These are phyloP conservation scores for Odontamblyopus rebecca DNA, from an alignment of 2,797 vertebrate species.

Conservation along the genomic window DNA sequence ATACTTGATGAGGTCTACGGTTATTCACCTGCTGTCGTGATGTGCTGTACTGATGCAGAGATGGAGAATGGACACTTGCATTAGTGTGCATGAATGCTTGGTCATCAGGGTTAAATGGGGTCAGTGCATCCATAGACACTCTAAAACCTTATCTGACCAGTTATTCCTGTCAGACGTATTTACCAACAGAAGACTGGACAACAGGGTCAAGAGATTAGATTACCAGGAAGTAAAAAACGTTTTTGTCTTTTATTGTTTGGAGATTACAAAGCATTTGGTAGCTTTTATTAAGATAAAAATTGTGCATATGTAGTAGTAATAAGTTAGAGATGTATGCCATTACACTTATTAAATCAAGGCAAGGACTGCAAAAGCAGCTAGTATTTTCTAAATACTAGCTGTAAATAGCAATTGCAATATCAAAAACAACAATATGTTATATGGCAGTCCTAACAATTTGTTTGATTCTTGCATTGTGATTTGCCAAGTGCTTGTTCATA, in stretches of 20 bases:
- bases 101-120: constrained; percentile 32
- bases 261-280: constrained; percentile 9
- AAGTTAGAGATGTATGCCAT: neutral
- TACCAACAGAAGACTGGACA: constrained; percentile 28
- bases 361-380: neutral
- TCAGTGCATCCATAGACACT: constrained; percentile 32
- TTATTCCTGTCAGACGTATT: constrained; percentile 44
- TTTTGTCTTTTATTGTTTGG: constrained; percentile 26
- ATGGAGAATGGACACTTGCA: neutral
- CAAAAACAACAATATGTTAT: neutral
- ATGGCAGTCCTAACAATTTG: neutral
- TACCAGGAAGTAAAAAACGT: constrained; percentile 18
- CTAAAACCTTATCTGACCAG: constrained; percentile 53
- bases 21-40: neutral
- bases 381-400: neutral
- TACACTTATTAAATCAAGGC: neutral
- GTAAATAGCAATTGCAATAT: neutral
- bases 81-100: constrained; percentile 15
- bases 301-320: neutral
- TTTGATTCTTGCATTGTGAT: neutral
- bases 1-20: too few relatives aligned
- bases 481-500: neutral
- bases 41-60: neutral
- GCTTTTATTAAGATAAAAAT: neutral
- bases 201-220: constrained; percentile 42